These are phyloP conservation scores for Drosophila kanapiae DNA, from an alignment of 1,140 invertebrate genomes.

Conservation along the genomic window DNA sequence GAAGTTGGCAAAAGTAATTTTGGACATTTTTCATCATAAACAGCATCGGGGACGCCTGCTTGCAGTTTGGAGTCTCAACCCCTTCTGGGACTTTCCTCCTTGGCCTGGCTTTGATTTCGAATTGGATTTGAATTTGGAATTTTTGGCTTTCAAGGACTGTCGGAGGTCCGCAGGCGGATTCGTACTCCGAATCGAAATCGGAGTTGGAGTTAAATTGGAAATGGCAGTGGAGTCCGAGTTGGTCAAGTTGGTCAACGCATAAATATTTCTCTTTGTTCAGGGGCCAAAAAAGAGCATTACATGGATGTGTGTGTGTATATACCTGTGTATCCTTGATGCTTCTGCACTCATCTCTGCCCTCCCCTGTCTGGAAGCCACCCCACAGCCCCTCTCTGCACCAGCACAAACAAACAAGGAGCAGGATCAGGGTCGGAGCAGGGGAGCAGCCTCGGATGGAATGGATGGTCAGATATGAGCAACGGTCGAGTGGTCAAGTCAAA, in stretches of 20 bases:
- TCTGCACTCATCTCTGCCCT: constrained; percentile 9
- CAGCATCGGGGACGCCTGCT: constrained; percentile 48
- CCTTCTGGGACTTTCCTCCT: constrained; percentile 36
- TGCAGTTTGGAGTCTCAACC: constrained; percentile 25
- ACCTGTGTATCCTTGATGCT: constrained; percentile 15
- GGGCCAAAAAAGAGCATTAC: constrained; percentile 50
- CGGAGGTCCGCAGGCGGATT: constrained; percentile 42
- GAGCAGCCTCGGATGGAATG: constrained; percentile 9
- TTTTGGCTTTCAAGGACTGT: constrained; percentile 68
- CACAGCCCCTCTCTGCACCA: constrained; percentile 15
- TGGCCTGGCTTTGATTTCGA: constrained; percentile 72
- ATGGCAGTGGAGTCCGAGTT: constrained; percentile 35
- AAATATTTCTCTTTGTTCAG: constrained; percentile 81
- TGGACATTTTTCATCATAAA: constrained; percentile 83
- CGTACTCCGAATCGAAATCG: constrained; percentile 1
- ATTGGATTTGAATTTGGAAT: constrained; percentile 83
- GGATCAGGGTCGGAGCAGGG: background rate
- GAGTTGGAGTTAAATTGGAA: constrained; percentile 24
- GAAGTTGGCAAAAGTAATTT: constrained; percentile 65
- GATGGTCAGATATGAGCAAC: constrained; percentile 72
- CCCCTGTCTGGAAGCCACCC: constrained; percentile 22
- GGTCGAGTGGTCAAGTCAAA: constrained; percentile 80
- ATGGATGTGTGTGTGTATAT: constrained; percentile 5
- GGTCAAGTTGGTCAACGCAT: constrained; percentile 71
- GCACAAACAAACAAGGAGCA: constrained; percentile 54